Percentiles rank a stretch among this genome's conserved stretches.
Conservation (phyloP, 2,797 vertebrate species). For the Tadarida brasiliensis region DNA sequence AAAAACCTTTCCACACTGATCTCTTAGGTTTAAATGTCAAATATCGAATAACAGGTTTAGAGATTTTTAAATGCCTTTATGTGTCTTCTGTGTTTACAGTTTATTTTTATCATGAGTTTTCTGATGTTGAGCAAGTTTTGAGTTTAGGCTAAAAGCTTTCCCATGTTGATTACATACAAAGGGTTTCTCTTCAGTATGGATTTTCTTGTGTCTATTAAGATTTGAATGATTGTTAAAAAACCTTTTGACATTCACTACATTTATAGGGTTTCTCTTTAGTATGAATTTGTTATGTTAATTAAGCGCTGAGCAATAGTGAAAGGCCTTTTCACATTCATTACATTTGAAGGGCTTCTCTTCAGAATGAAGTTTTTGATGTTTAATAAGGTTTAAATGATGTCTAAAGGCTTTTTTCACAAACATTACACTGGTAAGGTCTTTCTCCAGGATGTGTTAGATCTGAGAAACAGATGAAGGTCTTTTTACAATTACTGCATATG, state of each 20-base stretch:
- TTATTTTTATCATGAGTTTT: slow-evolving; percentile 55
- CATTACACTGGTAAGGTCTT: slow-evolving; percentile 9
- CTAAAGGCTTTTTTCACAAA: slow-evolving; percentile 45
- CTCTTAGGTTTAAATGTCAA: not conserved
- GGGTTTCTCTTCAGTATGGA: slow-evolving; percentile 51
- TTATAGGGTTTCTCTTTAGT: slow-evolving; percentile 33
- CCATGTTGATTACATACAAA: slow-evolving; percentile 50
- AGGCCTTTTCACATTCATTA: slow-evolving; percentile 28
- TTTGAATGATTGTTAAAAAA: slow-evolving; percentile 58
- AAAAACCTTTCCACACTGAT: not conserved
- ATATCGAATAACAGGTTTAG: not conserved
- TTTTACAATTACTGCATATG: not conserved
- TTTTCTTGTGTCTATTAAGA: slow-evolving; percentile 59
- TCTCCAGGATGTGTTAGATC: slow-evolving; percentile 47
- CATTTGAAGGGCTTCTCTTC: slow-evolving; percentile 27
- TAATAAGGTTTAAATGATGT: not conserved
- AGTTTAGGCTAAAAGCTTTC: slow-evolving; percentile 64
- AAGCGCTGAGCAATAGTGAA: not conserved
- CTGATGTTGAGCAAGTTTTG: slow-evolving; percentile 36
- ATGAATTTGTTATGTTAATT: slow-evolving; percentile 35
- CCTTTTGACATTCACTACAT: slow-evolving; percentile 57
- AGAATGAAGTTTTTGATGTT: slow-evolving; percentile 51
- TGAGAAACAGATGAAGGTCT: slow-evolving; percentile 38
- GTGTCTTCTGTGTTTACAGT: not conserved
- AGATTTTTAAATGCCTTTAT: not conserved